A percentile compares a stretch with the other conserved stretches of the same genome.
Evolutionary conservation across 2,888 invertebrate species (phyloP).

Genomic region (Helobdella robusta): DNA sequence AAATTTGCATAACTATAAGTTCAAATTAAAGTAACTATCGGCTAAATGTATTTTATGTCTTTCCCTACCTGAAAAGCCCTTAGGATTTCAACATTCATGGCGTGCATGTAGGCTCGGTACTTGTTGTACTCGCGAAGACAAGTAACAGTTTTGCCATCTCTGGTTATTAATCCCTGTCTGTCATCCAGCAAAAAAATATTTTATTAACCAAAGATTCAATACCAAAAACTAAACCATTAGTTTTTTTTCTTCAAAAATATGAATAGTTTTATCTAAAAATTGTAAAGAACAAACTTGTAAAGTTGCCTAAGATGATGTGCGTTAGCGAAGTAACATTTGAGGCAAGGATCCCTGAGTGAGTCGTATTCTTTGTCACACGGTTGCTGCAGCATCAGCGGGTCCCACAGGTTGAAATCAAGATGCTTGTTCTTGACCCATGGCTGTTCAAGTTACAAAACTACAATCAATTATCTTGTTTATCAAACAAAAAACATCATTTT

Average conservation of each 20-base stretch:
- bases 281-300: not conserved
- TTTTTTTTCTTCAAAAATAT: not conserved
- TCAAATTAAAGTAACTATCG: not conserved
- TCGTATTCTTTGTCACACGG: constrained; percentile 22
- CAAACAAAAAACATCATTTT: no score
- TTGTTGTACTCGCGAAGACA: constrained; percentile 19
- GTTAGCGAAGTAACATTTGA: constrained; percentile 23
- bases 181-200: no score
- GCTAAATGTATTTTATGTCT: no score
- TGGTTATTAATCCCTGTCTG: constrained; percentile 21
- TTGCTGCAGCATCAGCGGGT: constrained; percentile 15
- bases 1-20: not conserved
- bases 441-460: constrained; percentile 7
- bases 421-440: constrained; percentile 15
- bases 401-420: constrained; percentile 25
- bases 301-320: not conserved
- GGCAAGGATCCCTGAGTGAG: constrained; percentile 24
- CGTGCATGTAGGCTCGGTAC: constrained; percentile 25
- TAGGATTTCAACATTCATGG: constrained; percentile 17
- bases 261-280: not conserved
- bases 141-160: constrained; percentile 19
- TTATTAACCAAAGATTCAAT: no score
- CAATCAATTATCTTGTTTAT: no score
- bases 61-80: constrained; percentile 10
- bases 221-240: no score